Evolutionary conservation across 2,888 invertebrate species (phyloP).

Genomic region (Oligia fasciuncula): DNA sequence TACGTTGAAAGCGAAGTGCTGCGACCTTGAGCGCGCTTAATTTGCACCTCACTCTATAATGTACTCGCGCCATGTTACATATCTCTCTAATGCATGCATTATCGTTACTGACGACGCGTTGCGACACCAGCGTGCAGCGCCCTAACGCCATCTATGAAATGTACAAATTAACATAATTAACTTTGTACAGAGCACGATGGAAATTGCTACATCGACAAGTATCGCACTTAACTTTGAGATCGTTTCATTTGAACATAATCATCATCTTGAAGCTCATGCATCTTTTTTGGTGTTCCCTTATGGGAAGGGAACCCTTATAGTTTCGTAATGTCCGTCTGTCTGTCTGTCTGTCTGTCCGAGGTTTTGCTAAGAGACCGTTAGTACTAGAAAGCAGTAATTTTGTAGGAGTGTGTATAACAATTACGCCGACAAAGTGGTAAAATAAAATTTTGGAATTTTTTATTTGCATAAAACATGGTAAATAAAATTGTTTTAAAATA

Average conservation of each 20-base stretch:
- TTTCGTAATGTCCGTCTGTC: no score
- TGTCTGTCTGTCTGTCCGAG: no score
- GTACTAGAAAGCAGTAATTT: no score
- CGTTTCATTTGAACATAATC: not conserved
- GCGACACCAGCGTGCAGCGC: slow-evolving; percentile 1
- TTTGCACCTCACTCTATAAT: slow-evolving; percentile 36
- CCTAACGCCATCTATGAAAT: not conserved
- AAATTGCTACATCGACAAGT: not conserved
- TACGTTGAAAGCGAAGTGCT: slow-evolving; percentile 16
- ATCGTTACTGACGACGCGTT: slow-evolving; percentile 17
- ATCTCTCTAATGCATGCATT: slow-evolving; percentile 30
- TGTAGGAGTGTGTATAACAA: no score
- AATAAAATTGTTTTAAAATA: no score
- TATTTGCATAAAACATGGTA: not conserved
- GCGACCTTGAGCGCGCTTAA: slow-evolving; percentile 50
- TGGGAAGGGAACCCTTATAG: no score
- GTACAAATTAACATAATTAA: not conserved
- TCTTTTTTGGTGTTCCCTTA: no score
- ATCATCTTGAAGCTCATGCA: not conserved
- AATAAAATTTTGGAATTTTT: no score
- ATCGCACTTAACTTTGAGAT: not conserved
- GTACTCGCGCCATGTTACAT: slow-evolving; percentile 8
- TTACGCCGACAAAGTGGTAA: no score
- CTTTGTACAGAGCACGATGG: no score
- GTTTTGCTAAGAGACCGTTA: no score